Evolutionary conservation across 2,888 invertebrate species (phyloP).

Genomic region (Steinernema scapterisci): DNA sequence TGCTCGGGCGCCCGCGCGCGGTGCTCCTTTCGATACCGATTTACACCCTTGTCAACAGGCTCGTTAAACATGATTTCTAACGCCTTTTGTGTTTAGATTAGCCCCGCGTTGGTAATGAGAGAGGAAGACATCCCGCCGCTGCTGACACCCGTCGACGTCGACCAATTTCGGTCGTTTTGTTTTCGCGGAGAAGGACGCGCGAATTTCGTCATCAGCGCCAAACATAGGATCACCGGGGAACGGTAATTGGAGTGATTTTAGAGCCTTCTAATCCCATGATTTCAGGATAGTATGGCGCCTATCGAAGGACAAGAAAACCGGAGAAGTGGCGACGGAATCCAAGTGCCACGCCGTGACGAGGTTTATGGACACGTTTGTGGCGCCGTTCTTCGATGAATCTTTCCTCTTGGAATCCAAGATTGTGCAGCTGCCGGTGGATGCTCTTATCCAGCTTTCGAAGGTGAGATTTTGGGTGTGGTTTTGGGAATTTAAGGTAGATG

Average conservation of each 20-base stretch:
- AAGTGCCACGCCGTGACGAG: conserved; percentile 46
- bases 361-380: conserved; percentile 49
- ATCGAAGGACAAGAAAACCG: conserved; percentile 61
- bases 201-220: conserved; percentile 65
- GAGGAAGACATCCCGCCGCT: too few species aligned
- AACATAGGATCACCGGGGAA: conserved; percentile 46
- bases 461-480: conserved; percentile 41
- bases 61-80: too few species aligned
- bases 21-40: neutral
- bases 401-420: conserved; percentile 46
- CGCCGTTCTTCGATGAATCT: conserved; percentile 50
- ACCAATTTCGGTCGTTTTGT: conserved; percentile 60
- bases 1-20: neutral
- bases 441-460: conserved; percentile 63
- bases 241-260: conserved; percentile 42
- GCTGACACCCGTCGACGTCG: conserved; percentile 41
- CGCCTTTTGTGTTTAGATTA: neutral
- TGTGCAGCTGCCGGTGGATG: conserved; percentile 53
- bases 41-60: neutral
- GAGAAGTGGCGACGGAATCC: conserved; percentile 55
- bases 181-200: conserved; percentile 65
- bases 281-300: conserved; percentile 66
- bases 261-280: neutral
- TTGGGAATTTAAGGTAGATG: too few species aligned
- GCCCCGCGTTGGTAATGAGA: too few species aligned